Evolutionary conservation across 2,888 invertebrate species (phyloP), one percentile per base, ranked within the genome.

Genomic region (Chloroclystis v-ata): DNA sequence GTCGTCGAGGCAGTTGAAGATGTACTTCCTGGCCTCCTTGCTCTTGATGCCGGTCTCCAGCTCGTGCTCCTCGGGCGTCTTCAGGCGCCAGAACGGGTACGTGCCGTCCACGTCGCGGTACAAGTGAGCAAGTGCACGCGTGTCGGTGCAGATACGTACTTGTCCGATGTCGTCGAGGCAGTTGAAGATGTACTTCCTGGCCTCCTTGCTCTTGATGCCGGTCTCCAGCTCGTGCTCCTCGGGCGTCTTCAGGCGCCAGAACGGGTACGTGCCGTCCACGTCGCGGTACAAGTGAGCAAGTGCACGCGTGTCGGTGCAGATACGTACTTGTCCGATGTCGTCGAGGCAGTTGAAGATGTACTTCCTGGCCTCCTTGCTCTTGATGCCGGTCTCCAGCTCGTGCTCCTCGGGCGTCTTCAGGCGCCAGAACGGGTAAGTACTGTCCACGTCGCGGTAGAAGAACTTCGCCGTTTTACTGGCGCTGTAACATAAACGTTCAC

Each of bases 271-370:
- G 20, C 20, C 5, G 20, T 20, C 20, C 20, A 20, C 20, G 5
- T 20, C 20, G 20, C 20, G 20, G 20, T 20, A 20, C 3, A 6
- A 26, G 26, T 9, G 26, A 6, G 26, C 8, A 8, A 8, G 2
- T 8, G 8, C n/a, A n/a, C n/a, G n/a, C n/a, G 13, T n/a, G 39
- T 20, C 16, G 13, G 20, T 13, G 10, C 30, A 41, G 42, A 42
- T 39, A 49, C 48, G 51, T 14, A 88, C 88, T 87, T 97, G 95
- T 54, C 95, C 97, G 78, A 99, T 99, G 78, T 99, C 99, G 75
- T 99, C 99, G 62, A 99, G 90, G 85, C 98, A 98, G 87, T 99
- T 99, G 87, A 99, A 99, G 68, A 99, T 98, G 82, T 99, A 99
- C 82, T 99, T 99, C 69, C 99, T 89, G 4, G 99, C 99, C 89